Evolutionary conservation across 2,797 vertebrate genomes (phyloP), one percentile per base, ranked within the genome.

Genomic region (Acanthurus leucopareius): DNA sequence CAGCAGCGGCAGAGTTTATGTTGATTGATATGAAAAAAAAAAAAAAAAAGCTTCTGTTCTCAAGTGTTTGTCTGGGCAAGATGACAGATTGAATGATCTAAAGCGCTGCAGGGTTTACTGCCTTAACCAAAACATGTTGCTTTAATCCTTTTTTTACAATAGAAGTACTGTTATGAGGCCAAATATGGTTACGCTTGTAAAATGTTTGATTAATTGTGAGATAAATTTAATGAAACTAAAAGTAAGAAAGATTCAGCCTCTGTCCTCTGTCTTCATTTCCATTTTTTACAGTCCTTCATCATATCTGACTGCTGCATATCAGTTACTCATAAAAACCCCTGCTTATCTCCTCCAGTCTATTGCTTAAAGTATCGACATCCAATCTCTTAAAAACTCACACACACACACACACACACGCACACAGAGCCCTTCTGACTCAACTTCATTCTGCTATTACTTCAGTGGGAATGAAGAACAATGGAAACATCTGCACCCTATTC

Each of bases 401-500:
- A 56, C 20, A 45, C 35, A 56, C 17, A 54, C 9, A 35, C 54
- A 45, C 35, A 56, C 17, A 54, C 9, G 25, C 54, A 32, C 17
- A 53, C 17, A 70, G 25, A 42, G 9, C 17, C 15, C 38, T 4
- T 60, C 47, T 65, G 49, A 68, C 40, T 49, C 7, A 61, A 28
- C 64, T 51, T 40, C 59, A 66, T 28, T 57, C 7, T 40, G 54
- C 28, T 69, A 20, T 75, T 73, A 80, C 76, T 81, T 67, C 5
- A 52, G 14, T 65, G 17, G 7, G 75, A 77, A 71, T 20, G 25
- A 10, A 52, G 32, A 74, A 75, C 83, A 90, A 91, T 82, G 48
- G 51, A 61, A 85, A 87, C 76, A 84, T 80, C 82, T 87, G 86
- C 70, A 75, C 17, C 20, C 66, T 78, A 66, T 88, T 89, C 73